A percentile compares a stretch with the other conserved stretches of the same genome.
Evolutionary conservation across 1,140 invertebrate genomes (phyloP).

Genomic region (Lordiphosa mommai): DNA sequence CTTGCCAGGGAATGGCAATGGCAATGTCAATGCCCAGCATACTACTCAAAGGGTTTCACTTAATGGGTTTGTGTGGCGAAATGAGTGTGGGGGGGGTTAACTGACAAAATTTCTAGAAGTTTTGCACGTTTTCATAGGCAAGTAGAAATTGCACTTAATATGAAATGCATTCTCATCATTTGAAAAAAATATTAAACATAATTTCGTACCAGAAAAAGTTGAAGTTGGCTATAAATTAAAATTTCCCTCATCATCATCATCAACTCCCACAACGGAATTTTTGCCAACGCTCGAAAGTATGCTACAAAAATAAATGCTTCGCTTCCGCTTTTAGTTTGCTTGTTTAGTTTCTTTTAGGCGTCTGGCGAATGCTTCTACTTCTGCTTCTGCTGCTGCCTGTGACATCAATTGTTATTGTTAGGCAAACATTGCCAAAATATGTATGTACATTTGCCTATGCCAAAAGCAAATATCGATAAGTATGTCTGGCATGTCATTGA

Average conservation of each 20-base stretch:
- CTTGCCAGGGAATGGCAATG: slow-evolving; percentile 32
- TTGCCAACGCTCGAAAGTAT: slow-evolving; percentile 49
- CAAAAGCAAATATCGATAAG: slow-evolving; percentile 38
- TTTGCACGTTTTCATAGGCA: slow-evolving; percentile 54
- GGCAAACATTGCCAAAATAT: slow-evolving; percentile 51
- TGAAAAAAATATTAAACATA: not conserved
- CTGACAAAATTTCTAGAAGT: slow-evolving; percentile 40
- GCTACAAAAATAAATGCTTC: slow-evolving; percentile 19
- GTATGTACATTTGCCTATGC: slow-evolving; percentile 55
- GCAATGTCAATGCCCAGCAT: slow-evolving; percentile 43
- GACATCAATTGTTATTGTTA: slow-evolving; percentile 74
- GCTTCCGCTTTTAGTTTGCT: slow-evolving; percentile 38
- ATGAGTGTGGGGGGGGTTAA: not conserved
- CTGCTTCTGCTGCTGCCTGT: slow-evolving; percentile 36
- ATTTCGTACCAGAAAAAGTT: no score
- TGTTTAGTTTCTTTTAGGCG: slow-evolving; percentile 24
- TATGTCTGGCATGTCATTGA: slow-evolving; percentile 54
- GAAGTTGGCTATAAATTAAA: no score
- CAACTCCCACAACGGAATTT: slow-evolving; percentile 9
- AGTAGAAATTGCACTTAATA: slow-evolving; percentile 41
- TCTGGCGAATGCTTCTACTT: not conserved
- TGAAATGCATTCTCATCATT: slow-evolving; percentile 1
- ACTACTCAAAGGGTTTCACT: slow-evolving; percentile 39
- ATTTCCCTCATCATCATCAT: no score
- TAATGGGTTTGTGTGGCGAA: slow-evolving; percentile 8